phyloP scores from a whole-genome alignment of 1,140 invertebrate genomes.

The Lasaia peninsularis region DNA sequence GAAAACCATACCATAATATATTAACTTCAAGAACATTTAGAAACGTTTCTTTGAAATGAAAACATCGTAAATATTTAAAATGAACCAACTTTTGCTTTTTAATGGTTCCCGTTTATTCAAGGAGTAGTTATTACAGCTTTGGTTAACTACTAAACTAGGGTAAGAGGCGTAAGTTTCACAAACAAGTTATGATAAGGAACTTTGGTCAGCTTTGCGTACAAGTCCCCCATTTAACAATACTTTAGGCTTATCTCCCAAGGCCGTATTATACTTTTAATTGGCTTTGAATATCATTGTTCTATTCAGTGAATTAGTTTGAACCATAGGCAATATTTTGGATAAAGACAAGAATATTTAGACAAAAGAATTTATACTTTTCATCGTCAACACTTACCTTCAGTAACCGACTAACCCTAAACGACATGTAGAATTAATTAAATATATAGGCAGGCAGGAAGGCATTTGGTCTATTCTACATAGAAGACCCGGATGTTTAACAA shows the following conservation, averaged over 20 bases:
- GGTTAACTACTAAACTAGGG: slow-evolving; percentile 23
- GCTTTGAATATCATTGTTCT: slow-evolving; percentile 41
- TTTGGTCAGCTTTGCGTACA: slow-evolving; percentile 16
- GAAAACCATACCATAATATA: too few species aligned
- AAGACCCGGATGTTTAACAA: too few species aligned
- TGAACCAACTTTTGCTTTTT: not conserved
- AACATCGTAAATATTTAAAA: too few species aligned
- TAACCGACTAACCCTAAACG: too few species aligned
- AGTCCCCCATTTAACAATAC: slow-evolving; percentile 33
- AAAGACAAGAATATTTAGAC: too few species aligned
- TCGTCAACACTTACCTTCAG: too few species aligned
- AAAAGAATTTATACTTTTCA: too few species aligned
- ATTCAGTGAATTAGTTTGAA: not conserved
- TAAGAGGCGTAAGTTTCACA: slow-evolving; percentile 25
- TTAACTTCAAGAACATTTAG: too few species aligned
- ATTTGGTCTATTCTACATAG: too few species aligned
- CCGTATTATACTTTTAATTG: slow-evolving; percentile 50
- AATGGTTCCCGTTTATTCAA: slow-evolving; percentile 8
- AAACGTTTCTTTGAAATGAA: too few species aligned
- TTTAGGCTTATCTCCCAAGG: slow-evolving; percentile 39
- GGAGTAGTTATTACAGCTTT: slow-evolving; percentile 18
- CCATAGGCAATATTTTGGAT: not conserved
- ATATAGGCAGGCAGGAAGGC: too few species aligned
- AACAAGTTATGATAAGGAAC: slow-evolving; percentile 27
- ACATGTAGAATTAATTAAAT: too few species aligned